phyloP scores from a whole-genome alignment of 2,113 vertebrate species.

The Mirounga angustirostris region DNA sequence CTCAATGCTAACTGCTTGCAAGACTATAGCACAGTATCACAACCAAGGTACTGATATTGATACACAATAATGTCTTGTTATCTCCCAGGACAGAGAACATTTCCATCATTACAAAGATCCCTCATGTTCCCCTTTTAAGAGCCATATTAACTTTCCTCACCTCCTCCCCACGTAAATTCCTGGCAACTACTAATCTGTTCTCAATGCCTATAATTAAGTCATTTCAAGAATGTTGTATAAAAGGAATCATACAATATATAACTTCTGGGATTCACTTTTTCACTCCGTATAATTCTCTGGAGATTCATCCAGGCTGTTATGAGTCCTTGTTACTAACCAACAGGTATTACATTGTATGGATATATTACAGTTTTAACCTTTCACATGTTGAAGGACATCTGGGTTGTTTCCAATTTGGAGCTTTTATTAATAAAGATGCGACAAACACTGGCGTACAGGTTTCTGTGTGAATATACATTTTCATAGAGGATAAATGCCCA shows the following conservation, averaged over 20 bases:
- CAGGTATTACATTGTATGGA: background rate
- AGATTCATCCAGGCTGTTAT: background rate
- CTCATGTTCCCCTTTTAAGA: background rate
- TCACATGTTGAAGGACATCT: background rate
- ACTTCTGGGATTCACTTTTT: background rate
- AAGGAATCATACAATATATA: background rate
- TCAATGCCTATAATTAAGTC: background rate
- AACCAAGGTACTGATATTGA: background rate
- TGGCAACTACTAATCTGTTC: background rate
- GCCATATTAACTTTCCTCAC: background rate
- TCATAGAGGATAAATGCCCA: background rate
- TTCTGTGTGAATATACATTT: background rate
- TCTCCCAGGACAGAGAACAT: background rate
- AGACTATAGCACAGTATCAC: background rate
- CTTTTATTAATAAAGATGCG: background rate
- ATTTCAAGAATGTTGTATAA: conserved; percentile 31
- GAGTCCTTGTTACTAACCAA: background rate
- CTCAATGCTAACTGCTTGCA: background rate
- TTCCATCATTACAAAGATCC: background rate
- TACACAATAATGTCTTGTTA: background rate
- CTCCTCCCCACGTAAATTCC: background rate
- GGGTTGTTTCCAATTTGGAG: background rate
- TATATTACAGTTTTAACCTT: background rate
- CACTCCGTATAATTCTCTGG: background rate
- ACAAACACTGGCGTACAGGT: background rate